Conservation (phyloP, 2,888 invertebrate species). For the Prenolepis imparis region DNA sequence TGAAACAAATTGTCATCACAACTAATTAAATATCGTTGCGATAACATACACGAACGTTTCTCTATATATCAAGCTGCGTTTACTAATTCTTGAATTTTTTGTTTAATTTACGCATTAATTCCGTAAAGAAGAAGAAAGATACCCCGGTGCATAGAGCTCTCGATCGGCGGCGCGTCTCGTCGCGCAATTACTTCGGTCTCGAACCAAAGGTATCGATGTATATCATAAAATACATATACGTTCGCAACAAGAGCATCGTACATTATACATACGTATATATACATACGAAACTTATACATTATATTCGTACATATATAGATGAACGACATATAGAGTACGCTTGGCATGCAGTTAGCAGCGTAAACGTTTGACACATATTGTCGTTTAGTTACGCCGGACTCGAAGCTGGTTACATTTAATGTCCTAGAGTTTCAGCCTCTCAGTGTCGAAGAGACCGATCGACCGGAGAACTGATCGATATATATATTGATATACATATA, state of each 20-base stretch:
- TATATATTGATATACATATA: conserved; percentile 54
- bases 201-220: conserved; percentile 64
- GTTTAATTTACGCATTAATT: conserved; percentile 26
- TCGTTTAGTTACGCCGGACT: conserved; percentile 54
- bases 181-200: conserved; percentile 53
- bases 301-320: conserved; percentile 70
- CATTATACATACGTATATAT: conserved; percentile 68
- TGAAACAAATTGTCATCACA: neutral
- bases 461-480: conserved; percentile 61
- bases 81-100: conserved; percentile 12
- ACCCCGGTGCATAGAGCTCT: neutral
- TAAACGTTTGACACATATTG: conserved; percentile 69
- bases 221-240: conserved; percentile 65
- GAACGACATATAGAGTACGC: conserved; percentile 76
- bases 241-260: conserved; percentile 64
- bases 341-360: conserved; percentile 85
- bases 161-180: conserved; percentile 47
- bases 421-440: conserved; percentile 34
- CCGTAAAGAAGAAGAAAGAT: neutral
- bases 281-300: conserved; percentile 56
- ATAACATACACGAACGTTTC: neutral
- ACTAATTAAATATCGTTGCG: neutral
- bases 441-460: conserved; percentile 51
- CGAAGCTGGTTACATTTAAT: conserved; percentile 42
- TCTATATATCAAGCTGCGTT: neutral